Evolutionary conservation across 2,113 vertebrate genomes (phyloP), one percentile per base, ranked within the genome.

Genomic region (Loxodonta africana): DNA sequence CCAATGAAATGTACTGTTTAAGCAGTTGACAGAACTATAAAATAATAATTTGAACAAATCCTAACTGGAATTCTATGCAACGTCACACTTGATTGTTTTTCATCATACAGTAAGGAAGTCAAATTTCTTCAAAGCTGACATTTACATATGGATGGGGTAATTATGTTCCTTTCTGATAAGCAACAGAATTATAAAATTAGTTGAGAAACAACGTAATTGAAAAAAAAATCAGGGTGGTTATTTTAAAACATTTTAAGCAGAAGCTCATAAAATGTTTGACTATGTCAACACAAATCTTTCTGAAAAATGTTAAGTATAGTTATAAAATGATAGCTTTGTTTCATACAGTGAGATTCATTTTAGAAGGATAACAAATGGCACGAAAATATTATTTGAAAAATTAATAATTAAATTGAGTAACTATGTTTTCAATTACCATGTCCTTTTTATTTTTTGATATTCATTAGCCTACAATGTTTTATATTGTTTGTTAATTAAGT

Each of bases 401-500:
- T 12, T 82, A 77, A 95, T 76, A 26, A 73, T 23, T 69, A 87
- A 94, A 93, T 37, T 80, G 62, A 95, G 44, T 33, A 88, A 37
- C 51, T 60, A 65, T 23, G 65, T 62, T 90, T 80, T 60, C 28
- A 91, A 48, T 15, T 30, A 86, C 33, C 25, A 44, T 33, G 33
- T 67, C 7, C 74, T 82, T 73, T 95, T 90, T 84, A 3, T 30
- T 93, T 88, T 83, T 95, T 88, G 46, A 65, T 83, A 89, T 88
- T 26, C 28, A 83, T 92, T 92, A 20, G 73, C 21, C 6, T 88
- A 90, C 25, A 76, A 57, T 62, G 41, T 25, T 25, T 90, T 97
- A 88, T 41, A 44, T 76, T 84, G 11, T 81, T 92, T 80, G 92
- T 91, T 80, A 92, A 88, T 90, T 84, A 94, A 90, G 41, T 88